A percentile compares a stretch with the other conserved stretches of the same genome.
Conservation (phyloP, 1,140 invertebrate genomes). For the Drosophila pandora region DNA sequence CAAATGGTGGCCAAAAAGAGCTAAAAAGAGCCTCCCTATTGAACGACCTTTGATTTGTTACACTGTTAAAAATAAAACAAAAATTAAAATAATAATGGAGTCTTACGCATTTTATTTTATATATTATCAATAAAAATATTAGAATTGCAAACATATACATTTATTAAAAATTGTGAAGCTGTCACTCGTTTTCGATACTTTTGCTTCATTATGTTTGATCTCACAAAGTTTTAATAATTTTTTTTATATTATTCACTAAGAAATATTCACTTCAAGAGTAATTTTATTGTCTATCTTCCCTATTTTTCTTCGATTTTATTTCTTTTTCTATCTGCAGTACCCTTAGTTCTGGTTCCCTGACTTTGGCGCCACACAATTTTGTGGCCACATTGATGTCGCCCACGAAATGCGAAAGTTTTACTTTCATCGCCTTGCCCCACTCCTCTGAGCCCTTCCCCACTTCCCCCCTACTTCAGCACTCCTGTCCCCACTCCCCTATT, state of each 20-base stretch:
- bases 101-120: too few species aligned
- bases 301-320: not conserved
- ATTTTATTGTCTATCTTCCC: not conserved
- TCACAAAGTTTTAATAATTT: too few species aligned
- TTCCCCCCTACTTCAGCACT: too few species aligned
- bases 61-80: too few species aligned
- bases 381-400: constrained; percentile 31
- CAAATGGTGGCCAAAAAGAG: not conserved
- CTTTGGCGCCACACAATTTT: constrained; percentile 34
- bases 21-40: not conserved
- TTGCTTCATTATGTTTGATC: too few species aligned
- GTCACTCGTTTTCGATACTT: too few species aligned
- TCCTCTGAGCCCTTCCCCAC: too few species aligned
- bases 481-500: not conserved
- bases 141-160: too few species aligned
- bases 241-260: too few species aligned
- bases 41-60: not conserved
- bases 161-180: too few species aligned
- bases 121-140: too few species aligned
- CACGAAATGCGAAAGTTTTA: constrained; percentile 32
- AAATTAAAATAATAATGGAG: not conserved
- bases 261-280: not conserved
- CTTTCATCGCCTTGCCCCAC: not conserved
- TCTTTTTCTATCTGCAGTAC: not conserved
- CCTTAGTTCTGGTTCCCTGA: not conserved